Conservation (phyloP, 2,113 vertebrate species). For the Psilopsiagon aymara region DNA sequence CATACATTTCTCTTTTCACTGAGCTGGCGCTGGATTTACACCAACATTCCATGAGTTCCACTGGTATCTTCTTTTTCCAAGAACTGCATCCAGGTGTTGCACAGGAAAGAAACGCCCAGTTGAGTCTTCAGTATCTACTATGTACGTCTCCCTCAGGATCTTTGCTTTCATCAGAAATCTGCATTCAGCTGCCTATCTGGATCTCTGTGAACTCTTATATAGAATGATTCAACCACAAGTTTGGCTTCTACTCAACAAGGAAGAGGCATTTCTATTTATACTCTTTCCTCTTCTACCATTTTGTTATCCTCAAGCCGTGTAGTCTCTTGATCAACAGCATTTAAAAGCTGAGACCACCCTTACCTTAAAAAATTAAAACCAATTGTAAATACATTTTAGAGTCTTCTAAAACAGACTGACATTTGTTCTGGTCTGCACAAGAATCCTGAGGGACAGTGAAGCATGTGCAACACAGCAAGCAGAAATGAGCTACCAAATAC, state of each 20-base stretch:
- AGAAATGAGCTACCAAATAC: neutral
- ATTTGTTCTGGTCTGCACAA: neutral
- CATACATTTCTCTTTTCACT: neutral
- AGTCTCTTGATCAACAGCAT: slow-evolving; percentile 15
- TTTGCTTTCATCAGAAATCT: neutral
- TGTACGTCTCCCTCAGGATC: neutral
- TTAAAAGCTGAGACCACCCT: neutral
- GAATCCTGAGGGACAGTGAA: neutral
- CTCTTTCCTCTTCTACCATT: slow-evolving; percentile 58
- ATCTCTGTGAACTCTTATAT: neutral
- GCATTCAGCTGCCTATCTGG: neutral
- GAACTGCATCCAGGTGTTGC: neutral
- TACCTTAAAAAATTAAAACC: neutral
- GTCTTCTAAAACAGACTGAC: neutral
- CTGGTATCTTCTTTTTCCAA: neutral
- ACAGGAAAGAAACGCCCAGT: neutral
- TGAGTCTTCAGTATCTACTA: neutral
- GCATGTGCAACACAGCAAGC: neutral
- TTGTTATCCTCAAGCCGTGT: slow-evolving; percentile 29
- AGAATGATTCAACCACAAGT: slow-evolving; percentile 31
- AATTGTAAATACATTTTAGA: neutral
- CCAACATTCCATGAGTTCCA: neutral
- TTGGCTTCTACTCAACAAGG: slow-evolving; percentile 61
- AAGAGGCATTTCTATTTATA: slow-evolving; percentile 68
- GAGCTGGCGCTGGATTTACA: neutral